Base-by-base conservation (phyloP, 2,113 vertebrate species). In the Oplegnathus fasciatus region DNA sequence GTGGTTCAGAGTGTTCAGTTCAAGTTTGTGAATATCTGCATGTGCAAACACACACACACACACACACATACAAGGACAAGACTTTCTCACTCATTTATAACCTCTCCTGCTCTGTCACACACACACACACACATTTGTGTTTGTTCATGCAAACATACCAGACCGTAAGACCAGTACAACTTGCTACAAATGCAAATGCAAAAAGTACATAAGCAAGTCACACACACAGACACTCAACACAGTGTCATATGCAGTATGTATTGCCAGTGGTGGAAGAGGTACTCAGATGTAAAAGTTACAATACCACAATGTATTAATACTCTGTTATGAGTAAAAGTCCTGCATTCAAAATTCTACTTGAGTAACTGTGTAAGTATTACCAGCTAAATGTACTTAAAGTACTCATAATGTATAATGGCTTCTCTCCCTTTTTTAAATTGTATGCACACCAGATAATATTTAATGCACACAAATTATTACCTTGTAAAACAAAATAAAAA, bases 141-240 rank as follows among this genome's bases (percentile, higher is more conserved):
- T 78, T 78, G 55, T 28, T 1, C 52, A 37, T 61, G 67, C 28
- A 75, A 55, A 84, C 61, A 72, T 5, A 24, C 20, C 1, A 54
- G 48, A 48, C 40, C 13, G 48, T 14, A 17, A 48, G 18, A 84
- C 82, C 73, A 73, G 77, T 55, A 58, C 40, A 57, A 78, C 61
- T 42, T 34, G 62, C 22, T 61, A 17, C 13, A 40, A n/a, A 65
- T 30, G n/a, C 13, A 40, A 20, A 65, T 30, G n/a, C 9, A 78
- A 30, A 74, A 26, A 26, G 37, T 64, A 64, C 66, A 66, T 22
- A 64, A 52, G 22, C 10, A 68, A 74, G 65, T 72, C 60, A 73
- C 34, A 46, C 48, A 67, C 24, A 55, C 17, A 44, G 6, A 50
- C 17, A 65, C 34, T 57, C 42, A 42, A 13, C 28, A 24, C 6